These are phyloP conservation scores for Pangasianodon hypophthalmus DNA, from an alignment of 2,113 vertebrate species.

Conservation along the genomic window DNA sequence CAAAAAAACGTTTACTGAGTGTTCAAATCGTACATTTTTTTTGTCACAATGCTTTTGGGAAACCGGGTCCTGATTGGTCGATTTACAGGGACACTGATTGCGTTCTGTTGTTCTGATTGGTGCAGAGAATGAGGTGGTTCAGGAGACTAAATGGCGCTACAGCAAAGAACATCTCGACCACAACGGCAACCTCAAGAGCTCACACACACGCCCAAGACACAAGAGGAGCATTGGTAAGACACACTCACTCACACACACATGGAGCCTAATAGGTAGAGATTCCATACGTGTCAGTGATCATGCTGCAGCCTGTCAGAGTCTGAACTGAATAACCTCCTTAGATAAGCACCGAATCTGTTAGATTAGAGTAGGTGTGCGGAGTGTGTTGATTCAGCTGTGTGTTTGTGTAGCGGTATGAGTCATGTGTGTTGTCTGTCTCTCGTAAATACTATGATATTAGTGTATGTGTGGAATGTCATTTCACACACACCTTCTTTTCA, in stretches of 20 bases:
- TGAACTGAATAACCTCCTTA: conserved; percentile 36
- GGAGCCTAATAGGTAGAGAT: conserved; percentile 35
- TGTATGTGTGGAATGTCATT: not conserved
- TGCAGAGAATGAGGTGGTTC: conserved; percentile 72
- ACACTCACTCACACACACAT: conserved; percentile 13
- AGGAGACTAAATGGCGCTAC: conserved; percentile 68
- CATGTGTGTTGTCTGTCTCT: not conserved
- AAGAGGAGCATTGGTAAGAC: conserved; percentile 71
- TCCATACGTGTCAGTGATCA: conserved; percentile 40
- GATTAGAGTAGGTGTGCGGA: not conserved
- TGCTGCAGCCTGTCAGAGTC: conserved; percentile 39
- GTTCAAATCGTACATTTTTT: not conserved
- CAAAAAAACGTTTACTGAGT: not conserved
- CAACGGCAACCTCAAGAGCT: conserved; percentile 61
- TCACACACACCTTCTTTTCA: not conserved
- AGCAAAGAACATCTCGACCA: conserved; percentile 70
- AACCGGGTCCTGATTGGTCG: not conserved
- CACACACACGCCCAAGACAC: conserved; percentile 62
- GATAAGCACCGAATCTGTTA: conserved; percentile 14
- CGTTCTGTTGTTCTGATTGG: conserved; percentile 54
- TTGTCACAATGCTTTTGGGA: not conserved
- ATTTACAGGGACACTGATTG: conserved; percentile 2
- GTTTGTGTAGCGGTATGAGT: conserved; percentile 1
- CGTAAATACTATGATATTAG: not conserved
- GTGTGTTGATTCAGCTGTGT: conserved; percentile 20